Conservation (phyloP, 2,888 invertebrate genomes). For the Nephrocerus scutellatus region DNA sequence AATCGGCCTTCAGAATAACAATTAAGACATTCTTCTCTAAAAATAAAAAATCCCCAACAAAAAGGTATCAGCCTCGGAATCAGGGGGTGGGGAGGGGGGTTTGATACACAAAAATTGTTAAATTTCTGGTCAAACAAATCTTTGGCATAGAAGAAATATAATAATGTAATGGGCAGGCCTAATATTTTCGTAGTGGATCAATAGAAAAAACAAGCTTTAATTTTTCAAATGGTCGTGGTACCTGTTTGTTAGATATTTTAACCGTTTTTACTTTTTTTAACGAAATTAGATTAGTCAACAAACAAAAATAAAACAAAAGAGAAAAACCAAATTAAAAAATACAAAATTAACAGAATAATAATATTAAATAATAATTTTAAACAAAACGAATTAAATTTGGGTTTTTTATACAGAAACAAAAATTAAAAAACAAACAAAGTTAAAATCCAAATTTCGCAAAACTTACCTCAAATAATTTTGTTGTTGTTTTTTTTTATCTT, state of each 20-base stretch:
- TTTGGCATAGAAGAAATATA: no score
- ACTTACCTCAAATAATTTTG: conserved; percentile 42
- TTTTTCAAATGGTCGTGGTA: conserved; percentile 25
- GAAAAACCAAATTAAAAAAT: conserved; percentile 18
- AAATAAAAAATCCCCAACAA: no score
- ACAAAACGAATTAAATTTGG: conserved; percentile 22
- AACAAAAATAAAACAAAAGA: conserved; percentile 6
- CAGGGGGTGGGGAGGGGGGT: no score
- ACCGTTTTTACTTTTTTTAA: conserved; percentile 14
- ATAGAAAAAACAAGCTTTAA: no score
- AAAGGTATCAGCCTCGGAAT: no score
- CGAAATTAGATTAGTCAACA: no score
- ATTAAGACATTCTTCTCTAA: no score
- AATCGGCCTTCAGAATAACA: no score
- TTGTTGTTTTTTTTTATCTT: conserved; percentile 21
- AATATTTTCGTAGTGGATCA: no score
- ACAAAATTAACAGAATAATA: conserved; percentile 20
- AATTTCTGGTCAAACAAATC: no score
- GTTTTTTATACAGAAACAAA: conserved; percentile 22
- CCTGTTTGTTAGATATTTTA: conserved; percentile 21
- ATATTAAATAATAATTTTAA: conserved; percentile 15
- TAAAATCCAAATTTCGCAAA: conserved; percentile 37
- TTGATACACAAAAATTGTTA: no score
- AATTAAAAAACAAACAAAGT: conserved; percentile 21
- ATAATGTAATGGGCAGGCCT: no score